Evolutionary conservation across 2,888 invertebrate genomes (phyloP).

Genomic region (Endotricha flammealis): DNA sequence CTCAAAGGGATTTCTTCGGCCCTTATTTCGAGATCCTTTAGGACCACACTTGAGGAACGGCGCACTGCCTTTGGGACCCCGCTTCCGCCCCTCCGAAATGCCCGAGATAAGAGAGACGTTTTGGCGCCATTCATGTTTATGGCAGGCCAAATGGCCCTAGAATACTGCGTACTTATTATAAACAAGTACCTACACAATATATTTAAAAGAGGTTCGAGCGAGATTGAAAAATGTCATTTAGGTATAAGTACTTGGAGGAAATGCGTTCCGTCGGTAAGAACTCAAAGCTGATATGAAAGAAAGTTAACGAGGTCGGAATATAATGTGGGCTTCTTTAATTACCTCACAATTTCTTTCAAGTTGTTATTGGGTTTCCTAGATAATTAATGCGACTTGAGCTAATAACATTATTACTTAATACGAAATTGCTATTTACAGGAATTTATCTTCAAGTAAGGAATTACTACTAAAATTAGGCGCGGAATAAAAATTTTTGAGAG

Average conservation of each 20-base stretch:
- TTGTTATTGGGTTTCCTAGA: slow-evolving; percentile 7
- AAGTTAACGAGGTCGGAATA: slow-evolving; percentile 15
- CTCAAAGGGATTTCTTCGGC: slow-evolving; percentile 60
- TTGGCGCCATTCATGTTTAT: slow-evolving; percentile 78
- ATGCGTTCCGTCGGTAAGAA: not conserved
- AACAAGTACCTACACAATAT: slow-evolving; percentile 59
- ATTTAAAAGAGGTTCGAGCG: slow-evolving; percentile 33
- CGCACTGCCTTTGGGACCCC: slow-evolving; percentile 58
- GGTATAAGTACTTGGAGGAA: slow-evolving; percentile 15
- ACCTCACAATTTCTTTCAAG: slow-evolving; percentile 7
- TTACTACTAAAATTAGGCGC: slow-evolving; percentile 20
- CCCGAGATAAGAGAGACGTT: slow-evolving; percentile 78
- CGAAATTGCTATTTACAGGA: not conserved
- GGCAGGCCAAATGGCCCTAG: slow-evolving; percentile 71
- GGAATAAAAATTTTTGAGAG: slow-evolving; percentile 33
- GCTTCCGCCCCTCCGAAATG: slow-evolving; percentile 72
- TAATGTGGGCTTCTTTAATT: slow-evolving; percentile 10
- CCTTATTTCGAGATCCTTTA: slow-evolving; percentile 74
- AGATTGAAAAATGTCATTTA: slow-evolving; percentile 38
- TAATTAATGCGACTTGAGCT: slow-evolving; percentile 4
- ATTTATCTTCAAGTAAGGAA: slow-evolving; percentile 1
- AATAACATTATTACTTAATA: not conserved
- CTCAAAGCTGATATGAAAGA: slow-evolving; percentile 14
- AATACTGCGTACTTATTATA: slow-evolving; percentile 74
- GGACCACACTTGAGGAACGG: slow-evolving; percentile 71